phyloP scores from a whole-genome alignment of 2,113 vertebrate genomes.

The Mola mola region DNA sequence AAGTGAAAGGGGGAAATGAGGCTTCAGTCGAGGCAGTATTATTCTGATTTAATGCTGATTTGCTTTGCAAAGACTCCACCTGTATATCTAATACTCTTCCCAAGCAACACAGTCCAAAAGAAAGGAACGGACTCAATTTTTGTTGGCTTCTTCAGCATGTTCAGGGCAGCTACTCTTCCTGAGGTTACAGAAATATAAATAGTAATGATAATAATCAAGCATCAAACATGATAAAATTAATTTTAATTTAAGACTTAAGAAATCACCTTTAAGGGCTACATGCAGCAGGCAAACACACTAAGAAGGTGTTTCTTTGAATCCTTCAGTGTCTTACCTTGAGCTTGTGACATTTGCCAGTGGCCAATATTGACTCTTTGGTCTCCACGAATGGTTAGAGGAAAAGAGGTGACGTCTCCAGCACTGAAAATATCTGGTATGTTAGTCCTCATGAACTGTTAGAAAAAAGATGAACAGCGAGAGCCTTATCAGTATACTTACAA shows the following conservation, averaged over 20 bases:
- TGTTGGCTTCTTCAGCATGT: constrained; percentile 82
- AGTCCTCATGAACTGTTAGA: constrained; percentile 85
- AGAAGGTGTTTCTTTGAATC: not conserved
- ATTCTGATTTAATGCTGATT: not conserved
- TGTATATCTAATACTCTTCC: constrained; percentile 85
- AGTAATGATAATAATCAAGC: not conserved
- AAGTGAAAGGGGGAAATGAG: constrained; percentile 7
- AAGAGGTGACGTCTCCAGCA: constrained; percentile 87
- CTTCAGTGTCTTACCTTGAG: constrained; percentile 80
- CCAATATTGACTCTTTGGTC: constrained; percentile 79
- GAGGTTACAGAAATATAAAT: constrained; percentile 3
- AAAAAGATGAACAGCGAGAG: constrained; percentile 4
- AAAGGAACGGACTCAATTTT: constrained; percentile 84
- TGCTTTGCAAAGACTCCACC: constrained; percentile 72
- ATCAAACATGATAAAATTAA: not conserved
- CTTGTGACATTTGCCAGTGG: constrained; percentile 90
- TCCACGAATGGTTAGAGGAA: constrained; percentile 80
- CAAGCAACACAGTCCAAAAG: constrained; percentile 87
- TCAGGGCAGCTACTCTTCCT: constrained; percentile 87
- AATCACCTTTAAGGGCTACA: no score
- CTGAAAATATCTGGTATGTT: constrained; percentile 82
- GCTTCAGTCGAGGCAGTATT: not conserved
- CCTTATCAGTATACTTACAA: not conserved
- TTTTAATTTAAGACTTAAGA: not conserved
- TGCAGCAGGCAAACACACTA: not conserved